A percentile compares a stretch with the other conserved stretches of the same genome.
These are phyloP conservation scores for Lordiphosa clarofinis DNA, from an alignment of 1,140 invertebrate species.

Conservation along the genomic window DNA sequence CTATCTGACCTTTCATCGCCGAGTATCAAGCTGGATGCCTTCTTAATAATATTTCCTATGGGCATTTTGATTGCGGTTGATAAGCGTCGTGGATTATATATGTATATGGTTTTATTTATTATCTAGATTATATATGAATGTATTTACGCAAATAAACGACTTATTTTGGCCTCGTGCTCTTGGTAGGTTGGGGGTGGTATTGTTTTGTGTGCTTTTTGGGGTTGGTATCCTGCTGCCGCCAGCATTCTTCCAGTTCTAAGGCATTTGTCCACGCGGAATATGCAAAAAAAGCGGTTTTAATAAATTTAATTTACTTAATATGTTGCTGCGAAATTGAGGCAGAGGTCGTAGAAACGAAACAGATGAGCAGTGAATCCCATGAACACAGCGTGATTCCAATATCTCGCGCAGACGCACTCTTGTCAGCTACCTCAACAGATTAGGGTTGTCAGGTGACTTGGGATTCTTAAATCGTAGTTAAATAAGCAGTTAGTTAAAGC, in stretches of 20 bases:
- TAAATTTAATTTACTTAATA: conserved; percentile 1
- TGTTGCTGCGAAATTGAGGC: conserved; percentile 1
- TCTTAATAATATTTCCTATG: conserved; percentile 86
- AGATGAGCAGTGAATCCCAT: neutral
- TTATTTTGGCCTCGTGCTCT: too few species aligned
- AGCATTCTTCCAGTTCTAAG: neutral
- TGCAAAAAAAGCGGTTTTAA: neutral
- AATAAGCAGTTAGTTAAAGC: too few species aligned
- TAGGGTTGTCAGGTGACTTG: conserved; percentile 1
- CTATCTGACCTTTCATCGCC: conserved; percentile 84
- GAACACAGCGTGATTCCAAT: neutral
- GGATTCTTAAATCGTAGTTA: too few species aligned
- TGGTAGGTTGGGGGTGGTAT: too few species aligned
- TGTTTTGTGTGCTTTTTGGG: too few species aligned
- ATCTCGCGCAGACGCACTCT: conserved; percentile 3
- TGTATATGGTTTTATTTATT: conserved; percentile 20
- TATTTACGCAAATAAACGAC: neutral
- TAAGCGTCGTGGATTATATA: conserved; percentile 3
- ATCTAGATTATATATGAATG: conserved; percentile 21
- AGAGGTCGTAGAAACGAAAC: conserved; percentile 1
- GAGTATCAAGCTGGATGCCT: conserved; percentile 88
- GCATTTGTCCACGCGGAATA: neutral
- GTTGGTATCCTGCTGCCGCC: neutral
- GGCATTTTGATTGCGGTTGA: conserved; percentile 82
- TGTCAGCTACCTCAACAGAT: neutral